Evolutionary conservation across 2,888 invertebrate species (phyloP).

Genomic region (Phaedon cochleariae): DNA sequence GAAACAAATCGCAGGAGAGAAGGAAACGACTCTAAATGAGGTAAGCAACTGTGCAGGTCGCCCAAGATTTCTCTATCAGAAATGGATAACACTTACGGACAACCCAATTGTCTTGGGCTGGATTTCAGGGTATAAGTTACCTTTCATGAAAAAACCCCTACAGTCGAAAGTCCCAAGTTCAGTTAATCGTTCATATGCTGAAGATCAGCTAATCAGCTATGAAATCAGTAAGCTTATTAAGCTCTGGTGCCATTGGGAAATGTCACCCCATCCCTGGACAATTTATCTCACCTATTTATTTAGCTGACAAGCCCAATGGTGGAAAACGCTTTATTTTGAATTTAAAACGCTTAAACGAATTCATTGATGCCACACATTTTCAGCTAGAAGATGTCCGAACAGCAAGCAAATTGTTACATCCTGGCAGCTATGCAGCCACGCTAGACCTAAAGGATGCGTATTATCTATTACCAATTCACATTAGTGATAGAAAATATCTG

Average conservation of each 20-base stretch:
- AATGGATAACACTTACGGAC: slow-evolving; percentile 19
- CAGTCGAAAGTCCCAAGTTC: not conserved
- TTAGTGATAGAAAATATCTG: slow-evolving; percentile 40
- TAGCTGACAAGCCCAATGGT: slow-evolving; percentile 35
- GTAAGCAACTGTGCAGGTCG: slow-evolving; percentile 20
- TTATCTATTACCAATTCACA: slow-evolving; percentile 41
- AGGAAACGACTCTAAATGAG: not conserved
- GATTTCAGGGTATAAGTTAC: slow-evolving; percentile 20
- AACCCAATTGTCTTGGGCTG: slow-evolving; percentile 19
- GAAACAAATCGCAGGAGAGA: not conserved
- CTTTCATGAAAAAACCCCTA: slow-evolving; percentile 9
- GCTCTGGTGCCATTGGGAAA: slow-evolving; percentile 11
- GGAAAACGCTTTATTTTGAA: slow-evolving; percentile 43
- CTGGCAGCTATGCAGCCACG: slow-evolving; percentile 23
- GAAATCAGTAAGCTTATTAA: not conserved
- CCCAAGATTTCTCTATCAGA: not conserved
- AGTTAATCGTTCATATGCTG: not conserved
- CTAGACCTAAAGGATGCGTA: slow-evolving; percentile 42
- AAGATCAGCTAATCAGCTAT: not conserved
- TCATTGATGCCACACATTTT: slow-evolving; percentile 41
- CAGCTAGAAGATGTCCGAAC: slow-evolving; percentile 45
- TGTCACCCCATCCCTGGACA: slow-evolving; percentile 25
- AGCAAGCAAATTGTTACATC: slow-evolving; percentile 32
- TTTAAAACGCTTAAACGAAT: slow-evolving; percentile 38
- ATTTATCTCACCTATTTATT: slow-evolving; percentile 40